A percentile compares a stretch with the other conserved stretches of the same genome.
Evolutionary conservation across 2,888 invertebrate genomes (phyloP).

Genomic region (Phyllotreta cruciferae): DNA sequence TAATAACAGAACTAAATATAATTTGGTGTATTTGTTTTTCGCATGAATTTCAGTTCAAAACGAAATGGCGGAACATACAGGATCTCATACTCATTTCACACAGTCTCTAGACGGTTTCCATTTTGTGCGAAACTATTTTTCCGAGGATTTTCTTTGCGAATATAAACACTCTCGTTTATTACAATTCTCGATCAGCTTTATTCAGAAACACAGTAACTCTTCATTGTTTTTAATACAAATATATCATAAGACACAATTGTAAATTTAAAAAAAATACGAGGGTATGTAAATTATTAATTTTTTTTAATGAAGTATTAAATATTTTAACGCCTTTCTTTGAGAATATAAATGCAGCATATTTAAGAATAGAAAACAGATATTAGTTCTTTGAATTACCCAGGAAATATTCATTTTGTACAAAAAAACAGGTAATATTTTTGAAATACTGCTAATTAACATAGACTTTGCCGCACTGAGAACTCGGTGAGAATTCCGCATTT

Average conservation of each 20-base stretch:
- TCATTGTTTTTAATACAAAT: no score
- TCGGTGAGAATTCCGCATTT: slow-evolving; percentile 22
- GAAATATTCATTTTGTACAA: slow-evolving; percentile 14
- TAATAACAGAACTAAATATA: no score
- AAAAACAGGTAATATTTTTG: slow-evolving; percentile 24
- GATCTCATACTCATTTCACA: background rate
- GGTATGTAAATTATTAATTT: background rate
- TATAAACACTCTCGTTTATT: slow-evolving; percentile 14
- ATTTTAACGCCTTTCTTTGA: background rate
- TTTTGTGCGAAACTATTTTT: slow-evolving; percentile 16
- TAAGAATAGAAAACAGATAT: slow-evolving; percentile 12
- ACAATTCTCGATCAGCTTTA: slow-evolving; percentile 6
- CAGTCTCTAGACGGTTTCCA: slow-evolving; percentile 6
- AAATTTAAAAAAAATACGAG: background rate
- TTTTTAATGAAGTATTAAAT: slow-evolving; percentile 7
- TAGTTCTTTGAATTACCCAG: slow-evolving; percentile 17
- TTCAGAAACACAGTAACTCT: background rate
- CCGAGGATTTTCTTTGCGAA: slow-evolving; percentile 1
- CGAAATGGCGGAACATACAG: no score
- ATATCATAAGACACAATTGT: background rate
- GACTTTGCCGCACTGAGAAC: slow-evolving; percentile 14
- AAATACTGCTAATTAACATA: slow-evolving; percentile 28
- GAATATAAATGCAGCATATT: background rate
- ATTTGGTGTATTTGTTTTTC: no score
- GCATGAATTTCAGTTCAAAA: no score